Evolutionary conservation across 2,888 invertebrate genomes (phyloP).

Genomic region (Luperina nickerlii): DNA sequence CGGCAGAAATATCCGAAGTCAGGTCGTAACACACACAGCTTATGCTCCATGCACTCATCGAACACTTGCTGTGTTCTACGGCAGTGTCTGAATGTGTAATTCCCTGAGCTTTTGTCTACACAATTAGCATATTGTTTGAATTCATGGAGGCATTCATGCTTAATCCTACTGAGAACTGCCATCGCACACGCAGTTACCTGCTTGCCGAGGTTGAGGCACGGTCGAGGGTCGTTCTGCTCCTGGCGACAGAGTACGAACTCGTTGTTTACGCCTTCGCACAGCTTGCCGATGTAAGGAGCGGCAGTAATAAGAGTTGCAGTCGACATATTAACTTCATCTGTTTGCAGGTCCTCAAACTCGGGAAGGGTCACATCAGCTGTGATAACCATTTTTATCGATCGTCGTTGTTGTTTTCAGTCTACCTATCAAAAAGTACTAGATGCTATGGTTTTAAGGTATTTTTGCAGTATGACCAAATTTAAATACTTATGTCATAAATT

Average conservation of each 20-base stretch:
- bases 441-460: neutral
- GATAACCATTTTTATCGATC: constrained; percentile 88
- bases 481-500: neutral
- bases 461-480: neutral
- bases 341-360: constrained; percentile 94
- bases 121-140: constrained; percentile 94
- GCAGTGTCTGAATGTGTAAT: constrained; percentile 92
- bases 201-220: constrained; percentile 96
- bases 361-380: constrained; percentile 93
- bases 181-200: constrained; percentile 96
- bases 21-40: constrained; percentile 94
- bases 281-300: constrained; percentile 96
- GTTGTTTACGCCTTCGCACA: constrained; percentile 97
- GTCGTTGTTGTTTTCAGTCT: too few species aligned
- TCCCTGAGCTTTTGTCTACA: constrained; percentile 94
- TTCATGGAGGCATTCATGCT: constrained; percentile 94
- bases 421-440: too few species aligned
- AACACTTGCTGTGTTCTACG: constrained; percentile 95
- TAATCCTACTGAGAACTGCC: constrained; percentile 95
- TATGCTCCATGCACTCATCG: constrained; percentile 95
- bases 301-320: constrained; percentile 95
- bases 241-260: constrained; percentile 97
- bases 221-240: constrained; percentile 95
- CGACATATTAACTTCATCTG: constrained; percentile 94
- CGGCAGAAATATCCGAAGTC: constrained; percentile 95